phyloP scores from a whole-genome alignment of 2,797 vertebrate species.

The Sphenopsis melanotis region DNA sequence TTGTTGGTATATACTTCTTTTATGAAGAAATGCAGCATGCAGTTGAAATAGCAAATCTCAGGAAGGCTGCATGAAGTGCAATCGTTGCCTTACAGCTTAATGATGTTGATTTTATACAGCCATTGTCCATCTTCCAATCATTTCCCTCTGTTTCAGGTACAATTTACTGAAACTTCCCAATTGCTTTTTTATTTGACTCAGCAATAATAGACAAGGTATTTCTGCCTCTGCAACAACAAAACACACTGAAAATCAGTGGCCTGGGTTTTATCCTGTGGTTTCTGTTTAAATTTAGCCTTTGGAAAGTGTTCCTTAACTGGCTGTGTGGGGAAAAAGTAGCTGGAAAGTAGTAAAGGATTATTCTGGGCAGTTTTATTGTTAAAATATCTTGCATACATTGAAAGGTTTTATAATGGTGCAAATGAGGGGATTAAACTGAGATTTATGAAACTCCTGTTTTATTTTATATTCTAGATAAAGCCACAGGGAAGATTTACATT shows the following conservation, averaged over 20 bases:
- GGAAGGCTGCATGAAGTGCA: background rate
- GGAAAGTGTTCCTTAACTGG: background rate
- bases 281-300: background rate
- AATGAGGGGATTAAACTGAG: background rate
- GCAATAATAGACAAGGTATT: background rate
- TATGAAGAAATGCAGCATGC: background rate
- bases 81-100: background rate
- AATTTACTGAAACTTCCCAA: background rate
- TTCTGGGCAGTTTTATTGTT: background rate
- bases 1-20: background rate
- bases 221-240: background rate
- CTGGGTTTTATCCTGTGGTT: background rate
- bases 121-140: background rate
- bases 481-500: constrained; percentile 82
- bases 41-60: background rate
- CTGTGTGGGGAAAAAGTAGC: background rate
- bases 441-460: background rate
- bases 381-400: background rate
- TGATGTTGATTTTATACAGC: background rate
- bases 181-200: background rate
- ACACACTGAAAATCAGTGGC: background rate
- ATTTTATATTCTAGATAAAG: constrained; percentile 76
- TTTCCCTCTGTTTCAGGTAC: background rate
- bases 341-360: background rate
- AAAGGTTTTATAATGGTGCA: background rate